Percentiles rank a stretch among this genome's conserved stretches.
phyloP scores from a whole-genome alignment of 2,113 vertebrate genomes.

The Gulo gulo region DNA sequence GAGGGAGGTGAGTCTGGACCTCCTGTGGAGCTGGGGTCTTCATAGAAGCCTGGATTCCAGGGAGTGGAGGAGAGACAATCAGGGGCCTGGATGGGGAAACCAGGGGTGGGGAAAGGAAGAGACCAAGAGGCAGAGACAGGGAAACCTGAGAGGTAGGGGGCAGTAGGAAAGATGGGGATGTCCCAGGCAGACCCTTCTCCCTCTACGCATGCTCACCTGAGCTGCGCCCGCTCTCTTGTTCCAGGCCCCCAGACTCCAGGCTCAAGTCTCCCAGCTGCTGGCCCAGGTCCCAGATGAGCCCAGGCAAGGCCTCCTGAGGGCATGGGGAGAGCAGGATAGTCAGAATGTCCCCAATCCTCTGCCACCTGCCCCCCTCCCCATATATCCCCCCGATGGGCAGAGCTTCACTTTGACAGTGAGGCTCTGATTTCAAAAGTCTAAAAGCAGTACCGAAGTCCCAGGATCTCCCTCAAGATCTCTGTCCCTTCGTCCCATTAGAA shows the following conservation, averaged over 20 bases:
- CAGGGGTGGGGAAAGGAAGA: neutral
- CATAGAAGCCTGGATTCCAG: slow-evolving; percentile 85
- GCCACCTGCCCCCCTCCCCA: neutral
- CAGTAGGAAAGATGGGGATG: neutral
- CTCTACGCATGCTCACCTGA: slow-evolving; percentile 79
- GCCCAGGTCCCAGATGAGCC: slow-evolving; percentile 85
- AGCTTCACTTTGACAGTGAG: neutral
- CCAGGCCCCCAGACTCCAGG: slow-evolving; percentile 79
- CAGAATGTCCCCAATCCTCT: neutral
- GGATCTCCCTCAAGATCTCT: neutral
- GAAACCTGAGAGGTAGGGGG: neutral
- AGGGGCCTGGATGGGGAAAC: neutral
- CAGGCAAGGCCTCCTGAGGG: slow-evolving; percentile 76
- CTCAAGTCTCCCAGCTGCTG: slow-evolving; percentile 88
- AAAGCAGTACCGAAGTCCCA: neutral
- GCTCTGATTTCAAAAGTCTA: neutral
- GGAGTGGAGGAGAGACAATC: neutral
- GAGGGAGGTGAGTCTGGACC: slow-evolving; percentile 81
- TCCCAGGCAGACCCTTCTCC: neutral
- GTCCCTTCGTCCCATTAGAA: neutral
- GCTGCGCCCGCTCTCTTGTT: slow-evolving; percentile 75
- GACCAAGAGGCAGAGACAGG: neutral
- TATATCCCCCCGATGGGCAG: neutral
- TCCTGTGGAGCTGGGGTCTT: slow-evolving; percentile 85
- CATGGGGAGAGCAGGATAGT: neutral